phyloP scores from a whole-genome alignment of 2,888 invertebrate species.

The Cecidostiba fungosa region DNA sequence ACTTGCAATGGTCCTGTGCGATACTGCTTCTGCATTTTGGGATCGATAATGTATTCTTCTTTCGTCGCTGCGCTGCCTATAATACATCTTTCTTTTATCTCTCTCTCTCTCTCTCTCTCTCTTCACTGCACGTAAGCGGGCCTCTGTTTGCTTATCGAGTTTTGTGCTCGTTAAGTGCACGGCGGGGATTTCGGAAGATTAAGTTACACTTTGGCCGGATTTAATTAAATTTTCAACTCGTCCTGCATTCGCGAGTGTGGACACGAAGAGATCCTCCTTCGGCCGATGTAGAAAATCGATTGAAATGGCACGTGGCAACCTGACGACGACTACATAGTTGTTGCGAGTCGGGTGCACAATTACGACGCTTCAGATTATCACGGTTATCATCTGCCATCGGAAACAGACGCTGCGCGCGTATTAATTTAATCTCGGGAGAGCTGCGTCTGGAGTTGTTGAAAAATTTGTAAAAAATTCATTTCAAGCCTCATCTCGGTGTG shows the following conservation, averaged over 20 bases:
- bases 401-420: constrained; percentile 25
- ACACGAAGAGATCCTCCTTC: not conserved
- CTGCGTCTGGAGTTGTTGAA: not conserved
- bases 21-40: constrained; percentile 47
- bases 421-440: not conserved
- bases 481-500: not conserved
- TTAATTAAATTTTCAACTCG: constrained; percentile 40
- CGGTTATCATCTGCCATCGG: constrained; percentile 52
- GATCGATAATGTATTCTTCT: constrained; percentile 55
- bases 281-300: not conserved
- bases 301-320: not conserved
- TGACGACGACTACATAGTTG: too few species aligned
- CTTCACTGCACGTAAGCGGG: not conserved
- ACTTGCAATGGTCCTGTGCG: not conserved
- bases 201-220: not conserved
- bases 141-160: constrained; percentile 32
- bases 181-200: not conserved
- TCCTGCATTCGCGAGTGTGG: not conserved
- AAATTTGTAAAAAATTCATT: not conserved
- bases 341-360: not conserved
- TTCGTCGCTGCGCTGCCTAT: not conserved
- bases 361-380: constrained; percentile 24
- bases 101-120: not conserved
- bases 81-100: not conserved
- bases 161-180: constrained; percentile 24